Conservation (phyloP, 35 echinoderm and acorn worm genomes). For the Heliocidaris erythrogramma region DNA sequence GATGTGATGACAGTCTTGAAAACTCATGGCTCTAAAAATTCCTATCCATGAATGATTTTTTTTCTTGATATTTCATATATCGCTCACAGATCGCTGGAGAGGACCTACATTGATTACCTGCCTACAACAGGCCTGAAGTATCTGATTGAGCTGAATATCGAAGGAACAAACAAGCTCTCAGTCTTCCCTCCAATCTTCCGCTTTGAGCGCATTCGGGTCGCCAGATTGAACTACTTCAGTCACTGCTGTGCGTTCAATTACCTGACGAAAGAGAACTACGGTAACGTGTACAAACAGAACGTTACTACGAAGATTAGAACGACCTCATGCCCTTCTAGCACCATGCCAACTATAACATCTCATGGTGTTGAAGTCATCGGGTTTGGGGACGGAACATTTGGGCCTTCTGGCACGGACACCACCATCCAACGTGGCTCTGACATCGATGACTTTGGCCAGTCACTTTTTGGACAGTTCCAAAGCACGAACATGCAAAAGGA, state of each 20-base stretch:
- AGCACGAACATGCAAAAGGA: not conserved
- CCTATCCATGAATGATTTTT: not conserved
- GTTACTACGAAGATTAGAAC: slow-evolving; percentile 4
- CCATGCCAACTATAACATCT: slow-evolving; percentile 31
- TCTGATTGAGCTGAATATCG: slow-evolving; percentile 63
- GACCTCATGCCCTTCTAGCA: slow-evolving; percentile 48
- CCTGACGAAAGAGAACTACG: slow-evolving; percentile 63
- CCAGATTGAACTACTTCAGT: slow-evolving; percentile 77
- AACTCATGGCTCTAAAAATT: not conserved
- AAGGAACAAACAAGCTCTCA: slow-evolving; percentile 63
- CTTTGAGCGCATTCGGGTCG: slow-evolving; percentile 73
- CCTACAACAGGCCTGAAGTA: slow-evolving; percentile 82
- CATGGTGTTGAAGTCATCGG: not conserved
- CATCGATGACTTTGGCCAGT: slow-evolving; percentile 5
- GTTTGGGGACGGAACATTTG: not conserved
- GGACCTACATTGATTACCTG: slow-evolving; percentile 69
- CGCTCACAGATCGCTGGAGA: slow-evolving; percentile 54
- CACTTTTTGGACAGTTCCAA: not conserved
- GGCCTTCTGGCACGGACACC: not conserved
- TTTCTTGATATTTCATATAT: not conserved
- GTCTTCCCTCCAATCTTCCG: slow-evolving; percentile 86
- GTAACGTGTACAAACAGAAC: slow-evolving; percentile 61
- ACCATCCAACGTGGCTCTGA: slow-evolving; percentile 29
- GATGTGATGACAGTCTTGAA: not conserved
- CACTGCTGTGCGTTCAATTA: slow-evolving; percentile 95